Base-by-base conservation (phyloP, 2,888 invertebrate genomes). In the Yponomeuta plumbellus region DNA sequence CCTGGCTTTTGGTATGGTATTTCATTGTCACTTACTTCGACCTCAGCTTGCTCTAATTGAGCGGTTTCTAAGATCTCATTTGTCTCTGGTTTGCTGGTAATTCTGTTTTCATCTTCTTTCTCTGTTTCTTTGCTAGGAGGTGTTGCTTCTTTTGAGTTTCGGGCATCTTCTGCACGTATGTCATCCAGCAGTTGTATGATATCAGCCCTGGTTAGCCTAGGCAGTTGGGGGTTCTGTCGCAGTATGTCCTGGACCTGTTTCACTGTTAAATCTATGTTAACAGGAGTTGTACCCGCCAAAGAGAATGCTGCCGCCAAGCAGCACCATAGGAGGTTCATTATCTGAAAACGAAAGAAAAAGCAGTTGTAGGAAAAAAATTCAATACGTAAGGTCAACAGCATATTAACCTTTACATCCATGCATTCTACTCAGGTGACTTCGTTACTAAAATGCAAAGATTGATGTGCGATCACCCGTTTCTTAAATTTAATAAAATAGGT, bases 121-220 rank as follows among this genome's bases (percentile, higher is more conserved):
- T 58, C 11, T 39, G 13, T 22, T 59, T 66, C 65, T 70, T 81
- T 79, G 66, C 70, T 79, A 0, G 83, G 80, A n/a, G 74, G 68
- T 52, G 13, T 3, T 13, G 44, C 44, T 52, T 52, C 44, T 52
- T 17, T 13, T 4, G 81, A 78, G 66, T 72, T 80, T 68, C 81
- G 88, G 8, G 86, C 80, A 72, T 93, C 93, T 75, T 91, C 88
- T 67, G 88, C 85, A 68, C 92, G 92, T 65, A 95, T 94, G 71
- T 95, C 95, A 70, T 94, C 92, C 6, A 95, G 80, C 21, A 95
- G 89, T 70, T 93, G 92, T 34, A 95, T 80, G 69, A 95, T 95
- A 76, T 95, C 94, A 11, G 92, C 92, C 73, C 94, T 85, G 0
- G 92, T 92, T 34, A 95, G 80, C 69, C 94, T 87, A 1, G 95